phyloP scores from a whole-genome alignment of 2,797 vertebrate genomes.

The Labroides dimidiatus region DNA sequence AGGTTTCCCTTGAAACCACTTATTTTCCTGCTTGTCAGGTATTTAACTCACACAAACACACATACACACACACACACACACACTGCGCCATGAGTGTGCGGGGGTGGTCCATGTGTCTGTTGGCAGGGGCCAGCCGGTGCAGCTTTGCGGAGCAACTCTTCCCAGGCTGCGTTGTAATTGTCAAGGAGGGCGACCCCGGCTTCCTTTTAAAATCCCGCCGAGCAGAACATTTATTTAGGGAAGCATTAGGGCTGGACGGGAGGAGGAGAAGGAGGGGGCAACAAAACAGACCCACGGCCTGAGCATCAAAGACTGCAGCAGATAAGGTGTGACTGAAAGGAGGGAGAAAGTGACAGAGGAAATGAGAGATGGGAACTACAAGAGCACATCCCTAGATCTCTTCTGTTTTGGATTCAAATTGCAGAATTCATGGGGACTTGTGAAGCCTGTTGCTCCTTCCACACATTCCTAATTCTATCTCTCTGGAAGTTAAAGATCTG shows the following conservation, averaged over 20 bases:
- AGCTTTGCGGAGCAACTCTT: slow-evolving; percentile 55
- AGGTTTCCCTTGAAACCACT: slow-evolving; percentile 53
- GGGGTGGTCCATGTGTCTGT: slow-evolving; percentile 71
- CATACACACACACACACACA: slow-evolving; percentile 21
- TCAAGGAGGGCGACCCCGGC: slow-evolving; percentile 72
- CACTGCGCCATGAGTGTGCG: slow-evolving; percentile 52
- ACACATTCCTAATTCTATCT: slow-evolving; percentile 5
- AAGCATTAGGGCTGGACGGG: slow-evolving; percentile 52
- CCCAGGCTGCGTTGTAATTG: slow-evolving; percentile 68
- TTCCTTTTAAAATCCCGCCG: slow-evolving; percentile 77
- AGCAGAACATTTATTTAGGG: slow-evolving; percentile 81
- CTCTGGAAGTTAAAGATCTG: slow-evolving; percentile 4
- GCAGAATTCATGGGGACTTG: slow-evolving; percentile 37
- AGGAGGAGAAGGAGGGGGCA: background rate
- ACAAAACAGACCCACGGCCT: slow-evolving; percentile 34
- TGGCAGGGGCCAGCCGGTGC: slow-evolving; percentile 18
- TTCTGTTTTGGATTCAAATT: slow-evolving; percentile 34
- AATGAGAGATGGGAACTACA: slow-evolving; percentile 37
- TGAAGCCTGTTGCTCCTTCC: slow-evolving; percentile 9
- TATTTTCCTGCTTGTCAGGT: slow-evolving; percentile 58
- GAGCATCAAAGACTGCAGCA: slow-evolving; percentile 50
- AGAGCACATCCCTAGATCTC: slow-evolving; percentile 48
- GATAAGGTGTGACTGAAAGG: slow-evolving; percentile 15
- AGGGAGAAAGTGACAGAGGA: slow-evolving; percentile 48
- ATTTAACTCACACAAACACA: slow-evolving; percentile 41